A percentile compares a stretch with the other conserved stretches of the same genome.
Conservation (phyloP, 2,113 vertebrate genomes). For the Ranitomeya variabilis region DNA sequence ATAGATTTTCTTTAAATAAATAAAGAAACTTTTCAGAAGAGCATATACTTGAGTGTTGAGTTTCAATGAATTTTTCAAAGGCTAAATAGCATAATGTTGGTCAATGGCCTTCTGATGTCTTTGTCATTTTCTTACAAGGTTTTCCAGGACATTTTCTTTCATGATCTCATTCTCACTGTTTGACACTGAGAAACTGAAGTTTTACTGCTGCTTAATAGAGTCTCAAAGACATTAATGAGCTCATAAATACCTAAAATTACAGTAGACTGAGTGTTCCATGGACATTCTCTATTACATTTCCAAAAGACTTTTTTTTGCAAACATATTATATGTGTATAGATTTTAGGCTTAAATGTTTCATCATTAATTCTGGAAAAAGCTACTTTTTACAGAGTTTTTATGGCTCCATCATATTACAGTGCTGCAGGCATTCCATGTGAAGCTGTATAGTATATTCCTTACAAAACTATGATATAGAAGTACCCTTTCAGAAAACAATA, state of each 20-base stretch:
- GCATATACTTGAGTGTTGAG: background rate
- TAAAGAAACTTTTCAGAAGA: too few relatives aligned
- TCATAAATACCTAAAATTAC: background rate
- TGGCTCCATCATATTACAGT: background rate
- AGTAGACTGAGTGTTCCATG: background rate
- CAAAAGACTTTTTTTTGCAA: too few relatives aligned
- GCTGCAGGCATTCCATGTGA: background rate
- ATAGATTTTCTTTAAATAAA: too few relatives aligned
- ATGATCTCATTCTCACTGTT: background rate
- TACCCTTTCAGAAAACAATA: background rate
- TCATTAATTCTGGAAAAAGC: too few relatives aligned
- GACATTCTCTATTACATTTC: background rate
- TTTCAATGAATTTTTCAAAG: background rate
- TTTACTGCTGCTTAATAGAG: constrained; percentile 7
- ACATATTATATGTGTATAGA: too few relatives aligned
- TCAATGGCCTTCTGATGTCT: background rate
- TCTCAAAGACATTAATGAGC: background rate
- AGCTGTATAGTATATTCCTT: background rate
- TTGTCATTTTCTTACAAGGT: background rate
- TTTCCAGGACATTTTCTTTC: background rate
- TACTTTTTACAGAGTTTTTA: background rate
- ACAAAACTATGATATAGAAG: background rate
- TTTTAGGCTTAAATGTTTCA: too few relatives aligned
- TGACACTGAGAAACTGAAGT: background rate
- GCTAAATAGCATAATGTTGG: background rate